These are phyloP conservation scores for Lamellibrachia luymesi DNA, from an alignment of 1,140 invertebrate species.

Conservation along the genomic window DNA sequence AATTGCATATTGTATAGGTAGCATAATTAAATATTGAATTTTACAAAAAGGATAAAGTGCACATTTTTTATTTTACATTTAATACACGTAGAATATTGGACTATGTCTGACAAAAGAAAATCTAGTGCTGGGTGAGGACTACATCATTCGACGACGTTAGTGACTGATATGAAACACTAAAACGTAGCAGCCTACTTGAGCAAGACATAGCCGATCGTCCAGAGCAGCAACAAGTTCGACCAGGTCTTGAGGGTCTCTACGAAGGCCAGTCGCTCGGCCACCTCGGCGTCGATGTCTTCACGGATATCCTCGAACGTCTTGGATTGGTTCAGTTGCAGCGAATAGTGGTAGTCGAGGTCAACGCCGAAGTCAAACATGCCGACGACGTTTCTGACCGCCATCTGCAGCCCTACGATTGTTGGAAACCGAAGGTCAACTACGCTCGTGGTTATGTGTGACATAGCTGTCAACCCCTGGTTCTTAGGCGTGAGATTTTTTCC, in stretches of 20 bases:
- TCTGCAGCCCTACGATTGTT: background rate
- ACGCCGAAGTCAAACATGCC: conserved; percentile 43
- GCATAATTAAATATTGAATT: no score
- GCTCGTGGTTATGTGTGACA: no score
- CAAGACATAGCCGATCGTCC: background rate
- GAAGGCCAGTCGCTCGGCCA: conserved; percentile 32
- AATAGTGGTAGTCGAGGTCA: conserved; percentile 44
- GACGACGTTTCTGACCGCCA: background rate
- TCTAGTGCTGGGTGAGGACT: no score
- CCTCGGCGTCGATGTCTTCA: conserved; percentile 37
- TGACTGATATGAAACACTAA: background rate
- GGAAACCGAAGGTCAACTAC: background rate
- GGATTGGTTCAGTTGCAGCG: conserved; percentile 46
- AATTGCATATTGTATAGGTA: no score
- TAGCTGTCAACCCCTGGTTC: no score
- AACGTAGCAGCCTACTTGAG: background rate
- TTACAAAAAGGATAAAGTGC: no score
- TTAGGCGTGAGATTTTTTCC: no score
- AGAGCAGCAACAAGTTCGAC: conserved; percentile 39
- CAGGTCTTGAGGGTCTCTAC: conserved; percentile 40
- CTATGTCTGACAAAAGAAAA: no score
- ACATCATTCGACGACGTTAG: no score
- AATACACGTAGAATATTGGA: no score
- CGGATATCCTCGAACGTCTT: conserved; percentile 40
- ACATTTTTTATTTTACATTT: no score